A percentile compares a stretch with the other conserved stretches of the same genome.
phyloP scores from a whole-genome alignment of 1,140 invertebrate species.

The Hycleus phaleratus region DNA sequence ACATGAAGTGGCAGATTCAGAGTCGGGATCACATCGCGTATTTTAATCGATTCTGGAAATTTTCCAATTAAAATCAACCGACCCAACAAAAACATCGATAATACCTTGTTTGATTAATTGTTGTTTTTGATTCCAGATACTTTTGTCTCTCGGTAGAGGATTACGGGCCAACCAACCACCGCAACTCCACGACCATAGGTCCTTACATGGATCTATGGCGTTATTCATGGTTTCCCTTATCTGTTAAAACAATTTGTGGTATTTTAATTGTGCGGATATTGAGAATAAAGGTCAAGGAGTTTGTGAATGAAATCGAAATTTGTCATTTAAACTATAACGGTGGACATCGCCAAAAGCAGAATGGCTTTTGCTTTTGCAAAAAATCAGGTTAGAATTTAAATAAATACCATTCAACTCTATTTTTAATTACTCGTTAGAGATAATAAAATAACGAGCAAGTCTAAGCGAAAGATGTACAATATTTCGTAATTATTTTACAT shows the following conservation, averaged over 20 bases:
- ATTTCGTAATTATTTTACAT: background rate
- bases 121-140: slow-evolving; percentile 37
- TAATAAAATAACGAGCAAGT: background rate
- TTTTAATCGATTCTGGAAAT: background rate
- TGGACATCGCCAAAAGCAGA: background rate
- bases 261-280: background rate
- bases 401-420: too few species aligned
- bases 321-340: background rate
- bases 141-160: slow-evolving; percentile 38
- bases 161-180: slow-evolving; percentile 44
- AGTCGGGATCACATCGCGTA: slow-evolving; percentile 37
- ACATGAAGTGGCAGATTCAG: slow-evolving; percentile 31
- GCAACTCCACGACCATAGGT: slow-evolving; percentile 48
- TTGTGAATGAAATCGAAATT: background rate
- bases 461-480: background rate
- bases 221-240: slow-evolving; percentile 36
- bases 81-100: too few species aligned
- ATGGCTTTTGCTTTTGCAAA: too few species aligned
- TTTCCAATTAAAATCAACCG: too few species aligned
- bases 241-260: slow-evolving; percentile 14
- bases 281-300: background rate
- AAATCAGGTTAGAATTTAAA: too few species aligned
- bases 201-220: slow-evolving; percentile 43
- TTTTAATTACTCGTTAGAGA: too few species aligned
- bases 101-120: slow-evolving; percentile 23